phyloP scores from a whole-genome alignment of 2,888 invertebrate species.

The Oligia latruncula region DNA sequence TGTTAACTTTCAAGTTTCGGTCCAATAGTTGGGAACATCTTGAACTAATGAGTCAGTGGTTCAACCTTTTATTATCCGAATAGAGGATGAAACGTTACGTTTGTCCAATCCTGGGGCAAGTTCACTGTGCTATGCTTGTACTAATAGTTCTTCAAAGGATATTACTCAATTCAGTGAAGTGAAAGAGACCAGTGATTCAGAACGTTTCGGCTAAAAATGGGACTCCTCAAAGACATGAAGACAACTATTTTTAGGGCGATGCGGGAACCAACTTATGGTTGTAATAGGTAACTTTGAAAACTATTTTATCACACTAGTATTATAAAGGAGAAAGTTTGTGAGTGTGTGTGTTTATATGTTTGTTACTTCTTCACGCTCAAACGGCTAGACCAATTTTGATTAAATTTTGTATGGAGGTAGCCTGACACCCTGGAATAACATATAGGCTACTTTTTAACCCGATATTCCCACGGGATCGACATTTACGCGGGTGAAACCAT shows the following conservation, averaged over 20 bases:
- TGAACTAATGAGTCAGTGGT: conserved; percentile 72
- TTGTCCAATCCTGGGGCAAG: conserved; percentile 26
- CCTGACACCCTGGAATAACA: too few species aligned
- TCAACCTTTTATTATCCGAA: conserved; percentile 69
- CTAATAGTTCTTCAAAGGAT: conserved; percentile 49
- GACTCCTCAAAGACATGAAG: conserved; percentile 11
- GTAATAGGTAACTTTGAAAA: not conserved
- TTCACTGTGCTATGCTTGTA: conserved; percentile 24
- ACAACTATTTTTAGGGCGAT: conserved; percentile 31
- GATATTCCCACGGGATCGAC: too few species aligned
- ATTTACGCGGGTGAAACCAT: too few species aligned
- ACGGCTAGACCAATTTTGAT: too few species aligned
- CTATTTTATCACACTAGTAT: not conserved
- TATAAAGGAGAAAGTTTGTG: too few species aligned
- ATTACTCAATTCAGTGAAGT: conserved; percentile 47
- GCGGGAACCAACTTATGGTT: not conserved
- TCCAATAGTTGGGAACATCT: conserved; percentile 73
- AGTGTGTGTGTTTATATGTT: too few species aligned
- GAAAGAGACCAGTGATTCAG: conserved; percentile 50
- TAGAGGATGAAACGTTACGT: conserved; percentile 52
- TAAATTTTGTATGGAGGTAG: too few species aligned
- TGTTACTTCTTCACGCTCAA: too few species aligned
- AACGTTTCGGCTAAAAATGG: conserved; percentile 37
- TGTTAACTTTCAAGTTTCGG: conserved; percentile 67
- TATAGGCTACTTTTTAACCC: too few species aligned